Evolutionary conservation across 2,113 vertebrate species (phyloP), one percentile per base, ranked within the genome.

Genomic region (Microcebus ravelobensis): DNA sequence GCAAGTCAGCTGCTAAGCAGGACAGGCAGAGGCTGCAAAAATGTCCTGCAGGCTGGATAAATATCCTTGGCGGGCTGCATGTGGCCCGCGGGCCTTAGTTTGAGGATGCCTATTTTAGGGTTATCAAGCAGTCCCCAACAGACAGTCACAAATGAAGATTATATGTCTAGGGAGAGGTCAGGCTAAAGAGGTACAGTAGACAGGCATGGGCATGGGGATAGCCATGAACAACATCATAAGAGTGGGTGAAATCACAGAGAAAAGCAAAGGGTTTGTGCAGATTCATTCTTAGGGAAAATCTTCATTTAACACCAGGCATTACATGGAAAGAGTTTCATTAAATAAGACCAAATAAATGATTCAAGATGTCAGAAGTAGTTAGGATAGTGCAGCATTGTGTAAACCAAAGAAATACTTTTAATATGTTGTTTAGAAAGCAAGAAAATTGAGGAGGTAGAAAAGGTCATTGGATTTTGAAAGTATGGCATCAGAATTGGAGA

Each of bases 381-480:
- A 52, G 39, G 80, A 45, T 85, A 85, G 8, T 95, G 11, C 42
- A 68, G 14, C 39, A 29, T 42, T 61, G 36, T 88, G 74, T 70
- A 63, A 73, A 80, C 21, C 42, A 94, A 91, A 83, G 23, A n/a
- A 79, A n/a, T 55, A 55, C 10, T 79, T 76, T 79, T 52, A 52
- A 79, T 84, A 36, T 55, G 31, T 87, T 86, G 25, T 21, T 65
- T 81, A 85, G 59, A 93, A 87, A 82, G 85, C 55, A 91, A 96
- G 71, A 63, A 70, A 90, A 79, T 55, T 34, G 48, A 79, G 31
- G 50, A 71, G 23, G 48, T 45, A 83, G 15, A 45, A 83, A 61
- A 61, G 15, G 8, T n/a, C 20, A 59, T n/a, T 95, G 85, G 17
- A 82, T 59, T 94, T 96, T 96, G 74, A 95, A 90, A 90, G 39